Evolutionary conservation across 2,797 vertebrate genomes (phyloP).

Genomic region (Ceryle rudis): DNA sequence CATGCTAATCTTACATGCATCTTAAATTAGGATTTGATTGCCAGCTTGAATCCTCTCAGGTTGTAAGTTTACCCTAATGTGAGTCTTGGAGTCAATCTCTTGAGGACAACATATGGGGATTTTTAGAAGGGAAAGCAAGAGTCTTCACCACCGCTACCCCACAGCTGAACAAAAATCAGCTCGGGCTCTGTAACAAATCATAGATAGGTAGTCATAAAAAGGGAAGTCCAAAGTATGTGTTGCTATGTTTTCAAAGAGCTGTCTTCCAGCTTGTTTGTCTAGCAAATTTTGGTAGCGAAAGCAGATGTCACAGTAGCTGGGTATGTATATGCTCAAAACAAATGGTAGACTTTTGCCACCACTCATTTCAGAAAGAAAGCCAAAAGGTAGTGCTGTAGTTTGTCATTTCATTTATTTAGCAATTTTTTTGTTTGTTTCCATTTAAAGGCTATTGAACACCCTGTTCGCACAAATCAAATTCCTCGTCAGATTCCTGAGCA

Average conservation of each 20-base stretch:
- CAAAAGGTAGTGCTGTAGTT: neutral
- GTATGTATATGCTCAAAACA: neutral
- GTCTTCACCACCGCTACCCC: neutral
- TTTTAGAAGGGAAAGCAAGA: neutral
- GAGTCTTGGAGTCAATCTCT: neutral
- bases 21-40: neutral
- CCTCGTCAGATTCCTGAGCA: constrained; percentile 95
- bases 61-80: no score
- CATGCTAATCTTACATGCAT: neutral
- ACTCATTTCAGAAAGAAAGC: neutral
- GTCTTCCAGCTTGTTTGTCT: neutral
- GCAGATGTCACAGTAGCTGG: neutral
- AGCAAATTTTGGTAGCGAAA: neutral
- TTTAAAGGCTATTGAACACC: constrained; percentile 91
- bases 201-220: neutral
- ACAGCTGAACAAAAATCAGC: neutral
- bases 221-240: neutral
- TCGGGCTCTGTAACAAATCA: neutral
- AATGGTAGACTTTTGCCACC: neutral
- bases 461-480: constrained; percentile 94
- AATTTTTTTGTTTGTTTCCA: neutral
- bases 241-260: neutral
- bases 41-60: neutral
- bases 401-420: neutral
- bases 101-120: neutral